Percentiles rank a stretch among this genome's conserved stretches.
phyloP scores from a whole-genome alignment of 2,888 invertebrate species.

The Sympetrum striolatum region DNA sequence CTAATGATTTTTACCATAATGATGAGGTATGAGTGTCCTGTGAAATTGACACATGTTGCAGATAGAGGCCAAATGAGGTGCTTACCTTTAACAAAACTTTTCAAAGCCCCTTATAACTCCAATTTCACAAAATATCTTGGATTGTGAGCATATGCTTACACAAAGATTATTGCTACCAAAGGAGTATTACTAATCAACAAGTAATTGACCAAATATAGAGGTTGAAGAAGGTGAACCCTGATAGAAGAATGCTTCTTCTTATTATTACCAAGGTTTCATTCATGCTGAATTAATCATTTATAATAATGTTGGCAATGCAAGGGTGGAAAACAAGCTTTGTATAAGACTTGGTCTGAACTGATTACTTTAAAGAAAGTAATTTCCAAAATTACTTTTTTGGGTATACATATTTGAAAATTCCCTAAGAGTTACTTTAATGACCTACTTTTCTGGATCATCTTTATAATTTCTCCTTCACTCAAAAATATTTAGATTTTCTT shows the following conservation, averaged over 20 bases:
- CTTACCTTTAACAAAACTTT: background rate
- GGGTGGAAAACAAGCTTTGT: constrained; percentile 20
- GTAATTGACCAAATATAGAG: constrained; percentile 27
- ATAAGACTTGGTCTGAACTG: constrained; percentile 28
- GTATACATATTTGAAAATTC: background rate
- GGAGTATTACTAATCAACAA: constrained; percentile 7
- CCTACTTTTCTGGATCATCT: background rate
- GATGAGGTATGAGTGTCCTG: constrained; percentile 24
- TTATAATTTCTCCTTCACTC: background rate
- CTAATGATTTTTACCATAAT: constrained; percentile 14
- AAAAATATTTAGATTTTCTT: background rate
- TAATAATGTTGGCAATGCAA: constrained; percentile 18
- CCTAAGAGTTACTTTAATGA: background rate
- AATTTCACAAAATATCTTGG: background rate
- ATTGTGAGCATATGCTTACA: background rate
- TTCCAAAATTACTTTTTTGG: background rate
- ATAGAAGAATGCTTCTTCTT: constrained; percentile 21
- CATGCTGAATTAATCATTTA: constrained; percentile 10
- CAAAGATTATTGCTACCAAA: background rate
- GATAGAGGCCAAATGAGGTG: constrained; percentile 19
- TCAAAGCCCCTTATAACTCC: background rate
- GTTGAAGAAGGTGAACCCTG: constrained; percentile 11
- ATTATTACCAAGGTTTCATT: constrained; percentile 28
- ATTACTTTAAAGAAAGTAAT: constrained; percentile 8
- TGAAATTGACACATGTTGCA: constrained; percentile 17